Evolutionary conservation across 2,888 invertebrate genomes (phyloP).

Genomic region (Ephialtes manifestator): DNA sequence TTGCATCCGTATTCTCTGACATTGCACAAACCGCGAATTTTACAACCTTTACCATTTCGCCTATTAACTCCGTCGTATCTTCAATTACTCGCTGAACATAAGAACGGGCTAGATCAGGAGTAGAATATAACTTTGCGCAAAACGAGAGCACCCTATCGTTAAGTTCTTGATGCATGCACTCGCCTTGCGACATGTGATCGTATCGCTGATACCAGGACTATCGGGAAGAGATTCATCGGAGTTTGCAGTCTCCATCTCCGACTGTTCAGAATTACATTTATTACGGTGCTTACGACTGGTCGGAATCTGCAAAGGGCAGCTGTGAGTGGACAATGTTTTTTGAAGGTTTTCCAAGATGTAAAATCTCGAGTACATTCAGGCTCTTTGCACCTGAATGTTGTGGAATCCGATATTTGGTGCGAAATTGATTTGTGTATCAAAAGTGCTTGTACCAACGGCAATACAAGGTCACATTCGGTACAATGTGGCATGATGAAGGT

Average conservation of each 20-base stretch:
- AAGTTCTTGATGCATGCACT: background rate
- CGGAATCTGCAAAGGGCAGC: background rate
- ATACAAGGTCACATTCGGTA: too few relatives aligned
- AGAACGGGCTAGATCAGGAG: background rate
- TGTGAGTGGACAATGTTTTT: conserved; percentile 13
- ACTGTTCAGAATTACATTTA: background rate
- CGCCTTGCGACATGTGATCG: background rate
- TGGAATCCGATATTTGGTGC: too few relatives aligned
- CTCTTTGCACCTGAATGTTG: conserved; percentile 11
- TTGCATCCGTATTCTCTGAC: too few relatives aligned
- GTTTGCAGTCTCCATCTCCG: too few relatives aligned
- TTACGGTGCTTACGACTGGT: background rate
- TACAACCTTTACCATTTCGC: conserved; percentile 6
- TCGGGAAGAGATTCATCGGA: too few relatives aligned
- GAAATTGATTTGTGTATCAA: too few relatives aligned
- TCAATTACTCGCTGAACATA: background rate
- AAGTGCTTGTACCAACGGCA: too few relatives aligned
- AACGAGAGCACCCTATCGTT: background rate
- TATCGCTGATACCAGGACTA: too few relatives aligned
- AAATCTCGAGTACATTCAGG: conserved; percentile 16
- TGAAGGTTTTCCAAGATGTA: conserved; percentile 20
- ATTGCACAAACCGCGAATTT: conserved; percentile 1
- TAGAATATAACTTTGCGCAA: background rate
- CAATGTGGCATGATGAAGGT: too few relatives aligned
- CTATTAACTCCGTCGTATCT: background rate